A percentile compares a stretch with the other conserved stretches of the same genome.
Conservation (phyloP, 35 echinoderm and acorn worm genomes). For the Hemicentrotus pulcherrimus region DNA sequence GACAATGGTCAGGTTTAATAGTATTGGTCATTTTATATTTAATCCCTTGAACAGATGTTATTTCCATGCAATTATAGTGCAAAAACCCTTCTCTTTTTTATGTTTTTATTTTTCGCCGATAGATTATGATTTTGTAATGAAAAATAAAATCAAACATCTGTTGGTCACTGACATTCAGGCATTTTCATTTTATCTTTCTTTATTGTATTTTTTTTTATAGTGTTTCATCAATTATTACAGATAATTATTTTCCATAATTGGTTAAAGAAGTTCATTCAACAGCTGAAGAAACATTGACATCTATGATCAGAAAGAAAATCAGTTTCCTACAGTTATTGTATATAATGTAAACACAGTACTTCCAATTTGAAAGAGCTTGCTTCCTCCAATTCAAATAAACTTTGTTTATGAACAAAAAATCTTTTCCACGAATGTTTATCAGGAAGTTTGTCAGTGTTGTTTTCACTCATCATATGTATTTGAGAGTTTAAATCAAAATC, state of each 20-base stretch:
- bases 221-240: background rate
- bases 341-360: background rate
- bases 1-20: background rate
- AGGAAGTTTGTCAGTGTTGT: no score
- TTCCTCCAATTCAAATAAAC: no score
- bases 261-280: background rate
- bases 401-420: no score
- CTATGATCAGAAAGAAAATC: background rate
- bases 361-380: no score
- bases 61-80: background rate
- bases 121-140: background rate
- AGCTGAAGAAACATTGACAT: background rate
- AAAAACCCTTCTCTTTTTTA: background rate
- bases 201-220: background rate
- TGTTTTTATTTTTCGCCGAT: background rate
- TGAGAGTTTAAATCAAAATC: no score
- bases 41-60: background rate
- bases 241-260: no score
- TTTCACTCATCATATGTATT: no score
- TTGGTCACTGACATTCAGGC: background rate
- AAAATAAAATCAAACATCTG: background rate
- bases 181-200: background rate
- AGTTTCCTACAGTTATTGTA: background rate
- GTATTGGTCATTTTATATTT: background rate
- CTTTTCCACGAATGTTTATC: no score